Evolutionary conservation across 2,113 vertebrate genomes (phyloP).

Genomic region (Campylomormyrus numenius): DNA sequence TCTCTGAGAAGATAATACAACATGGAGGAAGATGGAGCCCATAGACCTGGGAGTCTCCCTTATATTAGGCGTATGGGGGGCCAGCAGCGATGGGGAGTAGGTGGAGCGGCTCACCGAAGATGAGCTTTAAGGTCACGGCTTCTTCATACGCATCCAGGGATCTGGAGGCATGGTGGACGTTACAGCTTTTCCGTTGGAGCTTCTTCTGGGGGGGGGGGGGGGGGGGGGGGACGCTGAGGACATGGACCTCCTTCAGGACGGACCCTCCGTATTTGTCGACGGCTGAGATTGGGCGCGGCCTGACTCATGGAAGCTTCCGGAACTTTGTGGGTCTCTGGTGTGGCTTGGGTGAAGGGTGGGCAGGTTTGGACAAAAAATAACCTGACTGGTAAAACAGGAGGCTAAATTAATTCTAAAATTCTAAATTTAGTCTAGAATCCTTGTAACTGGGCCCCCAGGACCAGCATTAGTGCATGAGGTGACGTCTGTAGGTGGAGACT

Average conservation of each 20-base stretch:
- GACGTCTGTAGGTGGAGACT: not conserved
- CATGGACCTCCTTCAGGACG: not conserved
- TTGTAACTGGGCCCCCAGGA: not conserved
- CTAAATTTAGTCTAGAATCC: not conserved
- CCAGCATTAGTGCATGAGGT: not conserved
- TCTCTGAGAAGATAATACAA: not conserved
- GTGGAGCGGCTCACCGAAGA: slow-evolving; percentile 17
- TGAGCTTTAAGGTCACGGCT: slow-evolving; percentile 36
- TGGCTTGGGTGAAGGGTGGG: not conserved
- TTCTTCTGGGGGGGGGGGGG: slow-evolving; percentile 5
- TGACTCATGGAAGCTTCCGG: not conserved
- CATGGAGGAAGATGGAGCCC: not conserved
- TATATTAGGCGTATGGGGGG: slow-evolving; percentile 21
- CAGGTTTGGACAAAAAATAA: not conserved
- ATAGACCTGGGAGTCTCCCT: slow-evolving; percentile 21
- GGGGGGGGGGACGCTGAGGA: not conserved
- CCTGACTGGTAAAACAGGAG: not conserved
- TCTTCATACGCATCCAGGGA: slow-evolving; percentile 20
- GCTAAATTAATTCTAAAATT: not conserved
- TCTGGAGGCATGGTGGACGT: slow-evolving; percentile 25
- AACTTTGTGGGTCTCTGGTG: not conserved
- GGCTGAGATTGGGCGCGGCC: not conserved
- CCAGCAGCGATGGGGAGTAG: slow-evolving; percentile 37
- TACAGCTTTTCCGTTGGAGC: slow-evolving; percentile 23
- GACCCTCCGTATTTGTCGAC: not conserved